Evolutionary conservation across 2,113 vertebrate species (phyloP).

Genomic region (Deroptyus accipitrinus): DNA sequence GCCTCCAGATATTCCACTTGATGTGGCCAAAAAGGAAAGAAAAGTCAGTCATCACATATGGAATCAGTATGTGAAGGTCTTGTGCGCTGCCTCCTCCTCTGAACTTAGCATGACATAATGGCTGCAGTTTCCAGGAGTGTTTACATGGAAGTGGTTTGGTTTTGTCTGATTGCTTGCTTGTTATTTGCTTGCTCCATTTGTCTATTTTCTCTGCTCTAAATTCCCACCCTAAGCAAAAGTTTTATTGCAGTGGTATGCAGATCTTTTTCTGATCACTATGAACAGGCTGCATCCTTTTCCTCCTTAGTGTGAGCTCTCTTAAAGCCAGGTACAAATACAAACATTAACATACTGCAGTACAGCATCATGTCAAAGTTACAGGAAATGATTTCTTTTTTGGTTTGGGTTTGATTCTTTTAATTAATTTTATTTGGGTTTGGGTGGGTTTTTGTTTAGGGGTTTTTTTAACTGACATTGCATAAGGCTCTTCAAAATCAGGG

Average conservation of each 20-base stretch:
- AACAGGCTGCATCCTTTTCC: background rate
- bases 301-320: background rate
- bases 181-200: background rate
- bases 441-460: background rate
- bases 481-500: background rate
- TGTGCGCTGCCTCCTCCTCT: background rate
- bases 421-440: background rate
- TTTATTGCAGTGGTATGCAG: background rate
- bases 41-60: background rate
- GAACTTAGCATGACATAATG: fast-evolving
- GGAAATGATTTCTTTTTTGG: background rate
- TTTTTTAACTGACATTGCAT: background rate
- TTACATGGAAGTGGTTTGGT: constrained; percentile 26
- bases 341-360: background rate
- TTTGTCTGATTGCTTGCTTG: background rate
- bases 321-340: background rate
- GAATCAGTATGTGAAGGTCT: background rate
- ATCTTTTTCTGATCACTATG: background rate
- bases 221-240: background rate
- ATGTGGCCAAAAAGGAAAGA: background rate
- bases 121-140: background rate
- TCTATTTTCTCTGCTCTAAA: background rate
- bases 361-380: background rate
- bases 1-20: background rate
- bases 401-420: background rate